phyloP scores from a whole-genome alignment of 2,113 vertebrate species.

The Phycodurus eques region DNA sequence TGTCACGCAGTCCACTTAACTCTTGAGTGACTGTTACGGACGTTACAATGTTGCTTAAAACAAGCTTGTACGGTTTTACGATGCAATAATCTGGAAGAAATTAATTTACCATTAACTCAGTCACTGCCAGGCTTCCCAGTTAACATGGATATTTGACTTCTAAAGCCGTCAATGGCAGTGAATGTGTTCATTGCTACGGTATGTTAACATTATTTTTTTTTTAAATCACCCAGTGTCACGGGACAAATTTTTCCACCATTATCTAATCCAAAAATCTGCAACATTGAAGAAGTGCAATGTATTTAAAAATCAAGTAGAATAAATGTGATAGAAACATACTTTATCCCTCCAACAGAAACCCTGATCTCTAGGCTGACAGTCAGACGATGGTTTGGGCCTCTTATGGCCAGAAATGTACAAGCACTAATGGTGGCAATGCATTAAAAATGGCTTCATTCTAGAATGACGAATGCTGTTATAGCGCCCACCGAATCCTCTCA shows the following conservation, averaged over 20 bases:
- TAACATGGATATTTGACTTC: too few species aligned
- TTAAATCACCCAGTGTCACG: too few species aligned
- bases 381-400: conserved; percentile 17
- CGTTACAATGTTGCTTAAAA: background rate
- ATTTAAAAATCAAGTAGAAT: background rate
- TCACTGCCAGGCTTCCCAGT: too few species aligned
- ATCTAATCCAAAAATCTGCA: too few species aligned
- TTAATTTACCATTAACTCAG: background rate
- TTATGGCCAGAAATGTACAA: conserved; percentile 47
- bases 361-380: conserved; percentile 8
- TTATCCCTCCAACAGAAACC: conserved; percentile 5
- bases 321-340: background rate
- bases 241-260: too few species aligned
- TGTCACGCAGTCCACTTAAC: background rate
- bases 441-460: conserved; percentile 60
- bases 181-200: too few species aligned
- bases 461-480: conserved; percentile 64
- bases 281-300: background rate
- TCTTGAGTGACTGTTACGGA: too few species aligned
- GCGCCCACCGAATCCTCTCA: conserved; percentile 60
- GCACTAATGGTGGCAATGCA: conserved; percentile 49
- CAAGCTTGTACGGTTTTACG: background rate
- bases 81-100: background rate
- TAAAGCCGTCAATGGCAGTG: too few species aligned
- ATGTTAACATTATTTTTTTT: too few species aligned